Evolutionary conservation across 1,140 invertebrate species (phyloP).

Genomic region (Heterodera carotae): DNA sequence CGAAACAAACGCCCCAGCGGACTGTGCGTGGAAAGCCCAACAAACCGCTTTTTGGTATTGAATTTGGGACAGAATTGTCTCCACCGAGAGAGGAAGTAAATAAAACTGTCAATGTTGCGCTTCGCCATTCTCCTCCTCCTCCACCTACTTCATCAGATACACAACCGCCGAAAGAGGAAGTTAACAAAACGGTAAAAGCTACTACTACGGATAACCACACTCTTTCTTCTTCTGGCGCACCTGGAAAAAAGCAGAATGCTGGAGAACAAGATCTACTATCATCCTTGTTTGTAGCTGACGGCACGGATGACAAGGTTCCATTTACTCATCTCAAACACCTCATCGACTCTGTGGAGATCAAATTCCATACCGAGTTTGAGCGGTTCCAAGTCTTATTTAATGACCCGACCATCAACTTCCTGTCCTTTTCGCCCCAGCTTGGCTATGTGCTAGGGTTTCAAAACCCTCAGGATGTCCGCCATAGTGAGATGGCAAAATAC

Average conservation of each 20-base stretch:
- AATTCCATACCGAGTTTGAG: neutral
- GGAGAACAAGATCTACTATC: too few species aligned
- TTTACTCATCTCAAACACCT: neutral
- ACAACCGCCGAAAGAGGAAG: too few species aligned
- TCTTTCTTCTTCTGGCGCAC: neutral
- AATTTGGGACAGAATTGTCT: too few species aligned
- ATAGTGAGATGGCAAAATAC: conserved; percentile 5
- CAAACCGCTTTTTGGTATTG: too few species aligned
- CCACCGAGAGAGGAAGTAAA: too few species aligned
- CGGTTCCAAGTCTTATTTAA: neutral
- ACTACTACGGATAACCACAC: neutral
- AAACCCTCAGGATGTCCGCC: neutral
- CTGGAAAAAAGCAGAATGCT: neutral
- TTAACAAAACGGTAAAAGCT: neutral
- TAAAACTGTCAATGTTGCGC: too few species aligned
- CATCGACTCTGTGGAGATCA: neutral
- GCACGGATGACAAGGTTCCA: too few species aligned
- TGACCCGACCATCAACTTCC: neutral
- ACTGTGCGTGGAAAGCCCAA: too few species aligned
- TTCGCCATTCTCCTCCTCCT: too few species aligned
- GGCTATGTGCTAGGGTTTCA: conserved; percentile 12
- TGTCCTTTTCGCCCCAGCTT: conserved; percentile 9
- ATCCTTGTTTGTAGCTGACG: too few species aligned
- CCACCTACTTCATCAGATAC: too few species aligned
- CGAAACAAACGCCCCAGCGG: too few species aligned